phyloP scores from a whole-genome alignment of 2,888 invertebrate genomes.

The Dasysyrphus albostriatus region DNA sequence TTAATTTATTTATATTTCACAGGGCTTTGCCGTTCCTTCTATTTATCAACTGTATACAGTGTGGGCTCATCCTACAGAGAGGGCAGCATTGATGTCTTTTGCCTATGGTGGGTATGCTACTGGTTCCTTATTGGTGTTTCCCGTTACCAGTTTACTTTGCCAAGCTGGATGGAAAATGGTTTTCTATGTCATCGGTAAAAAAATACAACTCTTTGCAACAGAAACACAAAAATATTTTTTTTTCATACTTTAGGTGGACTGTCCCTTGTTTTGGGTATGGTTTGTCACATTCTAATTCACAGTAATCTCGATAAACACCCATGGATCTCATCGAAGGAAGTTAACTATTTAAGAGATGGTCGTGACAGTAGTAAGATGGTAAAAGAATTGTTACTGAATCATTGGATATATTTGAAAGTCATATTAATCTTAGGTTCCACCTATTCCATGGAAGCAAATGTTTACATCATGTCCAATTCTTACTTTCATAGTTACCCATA shows the following conservation, averaged over 20 bases:
- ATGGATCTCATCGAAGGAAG: constrained; percentile 84
- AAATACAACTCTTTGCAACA: neutral
- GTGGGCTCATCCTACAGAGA: constrained; percentile 84
- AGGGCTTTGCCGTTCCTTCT: constrained; percentile 82
- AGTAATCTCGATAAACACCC: constrained; percentile 85
- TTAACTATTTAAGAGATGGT: constrained; percentile 78
- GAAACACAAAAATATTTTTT: neutral
- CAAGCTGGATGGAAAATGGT: constrained; percentile 86
- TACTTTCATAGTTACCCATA: constrained; percentile 84
- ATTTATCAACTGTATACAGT: constrained; percentile 82
- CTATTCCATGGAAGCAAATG: constrained; percentile 84
- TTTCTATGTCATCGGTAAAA: constrained; percentile 85
- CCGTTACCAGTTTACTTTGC: constrained; percentile 86
- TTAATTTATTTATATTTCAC: constrained; percentile 3
- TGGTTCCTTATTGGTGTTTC: constrained; percentile 85
- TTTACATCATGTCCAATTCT: constrained; percentile 84
- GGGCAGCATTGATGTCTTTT: constrained; percentile 82
- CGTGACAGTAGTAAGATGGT: constrained; percentile 76
- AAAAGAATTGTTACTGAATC: neutral
- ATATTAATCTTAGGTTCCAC: constrained; percentile 77
- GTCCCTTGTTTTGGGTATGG: constrained; percentile 79
- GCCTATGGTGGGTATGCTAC: constrained; percentile 84
- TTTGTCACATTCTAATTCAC: constrained; percentile 82
- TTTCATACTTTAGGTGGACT: constrained; percentile 73
- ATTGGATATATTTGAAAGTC: neutral